Conservation (phyloP, 1,140 invertebrate species). For the Physella acuta region DNA sequence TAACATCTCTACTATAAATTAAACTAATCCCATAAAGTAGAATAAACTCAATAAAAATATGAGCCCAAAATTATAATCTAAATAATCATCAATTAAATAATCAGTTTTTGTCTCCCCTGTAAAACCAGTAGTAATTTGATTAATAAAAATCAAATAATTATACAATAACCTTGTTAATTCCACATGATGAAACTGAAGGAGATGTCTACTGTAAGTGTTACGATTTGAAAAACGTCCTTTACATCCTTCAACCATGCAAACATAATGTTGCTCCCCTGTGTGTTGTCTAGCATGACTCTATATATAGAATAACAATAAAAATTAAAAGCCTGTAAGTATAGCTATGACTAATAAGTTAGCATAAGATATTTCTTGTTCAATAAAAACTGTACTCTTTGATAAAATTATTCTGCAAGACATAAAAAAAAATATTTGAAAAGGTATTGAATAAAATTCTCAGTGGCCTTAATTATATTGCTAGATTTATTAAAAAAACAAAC, state of each 20-base stretch:
- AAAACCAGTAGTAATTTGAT: too few relatives aligned
- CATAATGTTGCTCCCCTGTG: slow-evolving; percentile 20
- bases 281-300: slow-evolving; percentile 24
- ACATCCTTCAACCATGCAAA: slow-evolving; percentile 13
- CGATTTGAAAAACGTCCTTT: slow-evolving; percentile 12
- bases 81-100: too few relatives aligned
- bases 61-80: too few relatives aligned
- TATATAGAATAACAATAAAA: background rate
- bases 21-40: too few relatives aligned
- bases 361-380: background rate
- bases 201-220: slow-evolving; percentile 19
- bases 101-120: too few relatives aligned
- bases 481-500: too few relatives aligned
- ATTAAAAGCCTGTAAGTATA: background rate
- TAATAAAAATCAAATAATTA: too few relatives aligned
- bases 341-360: background rate
- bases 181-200: slow-evolving; percentile 14
- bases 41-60: too few relatives aligned
- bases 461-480: too few relatives aligned
- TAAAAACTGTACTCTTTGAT: background rate
- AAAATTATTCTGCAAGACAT: background rate
- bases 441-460: background rate
- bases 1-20: too few relatives aligned
- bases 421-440: background rate
- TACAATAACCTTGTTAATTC: slow-evolving; percentile 17